Evolutionary conservation across 35 echinoderm and acorn worm genomes (phyloP).

Genomic region (Acanthaster planci): DNA sequence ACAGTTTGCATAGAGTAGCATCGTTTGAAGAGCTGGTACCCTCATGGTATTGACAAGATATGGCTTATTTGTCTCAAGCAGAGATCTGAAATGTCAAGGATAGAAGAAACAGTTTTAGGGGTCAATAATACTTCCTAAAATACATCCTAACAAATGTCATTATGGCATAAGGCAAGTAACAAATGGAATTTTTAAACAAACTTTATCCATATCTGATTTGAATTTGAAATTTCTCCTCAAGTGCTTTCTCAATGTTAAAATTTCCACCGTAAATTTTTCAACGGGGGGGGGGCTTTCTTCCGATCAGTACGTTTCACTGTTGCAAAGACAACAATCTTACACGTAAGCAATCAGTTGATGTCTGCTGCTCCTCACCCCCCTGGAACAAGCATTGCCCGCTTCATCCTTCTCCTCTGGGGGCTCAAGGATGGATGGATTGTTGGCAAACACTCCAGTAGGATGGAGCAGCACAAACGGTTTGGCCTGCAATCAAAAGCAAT

Average conservation of each 20-base stretch:
- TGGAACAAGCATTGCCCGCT: constrained; percentile 33
- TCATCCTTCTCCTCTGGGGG: constrained; percentile 70
- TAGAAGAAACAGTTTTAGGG: too few relatives aligned
- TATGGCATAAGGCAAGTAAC: too few relatives aligned
- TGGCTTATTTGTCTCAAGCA: constrained; percentile 96
- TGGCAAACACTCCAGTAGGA: constrained; percentile 93
- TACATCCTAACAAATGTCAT: too few relatives aligned
- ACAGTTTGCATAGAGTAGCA: constrained; percentile 87
- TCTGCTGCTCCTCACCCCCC: constrained; percentile 63
- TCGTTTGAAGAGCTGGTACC: constrained; percentile 91
- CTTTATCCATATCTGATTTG: too few relatives aligned
- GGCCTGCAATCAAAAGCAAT: constrained; percentile 48
- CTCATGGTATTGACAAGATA: constrained; percentile 98
- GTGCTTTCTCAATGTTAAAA: too few relatives aligned
- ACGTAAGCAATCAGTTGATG: constrained; percentile 91
- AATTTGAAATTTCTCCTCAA: too few relatives aligned
- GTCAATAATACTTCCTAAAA: too few relatives aligned
- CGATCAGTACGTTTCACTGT: too few relatives aligned
- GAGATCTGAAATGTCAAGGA: constrained; percentile 58
- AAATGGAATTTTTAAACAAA: too few relatives aligned
- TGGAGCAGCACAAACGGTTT: constrained; percentile 95
- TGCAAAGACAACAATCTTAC: constrained; percentile 49
- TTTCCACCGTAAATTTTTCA: too few relatives aligned
- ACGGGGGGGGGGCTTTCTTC: too few relatives aligned
- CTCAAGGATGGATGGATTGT: constrained; percentile 72